phyloP scores from a whole-genome alignment of 2,888 invertebrate genomes.

The Plebejus melissa region DNA sequence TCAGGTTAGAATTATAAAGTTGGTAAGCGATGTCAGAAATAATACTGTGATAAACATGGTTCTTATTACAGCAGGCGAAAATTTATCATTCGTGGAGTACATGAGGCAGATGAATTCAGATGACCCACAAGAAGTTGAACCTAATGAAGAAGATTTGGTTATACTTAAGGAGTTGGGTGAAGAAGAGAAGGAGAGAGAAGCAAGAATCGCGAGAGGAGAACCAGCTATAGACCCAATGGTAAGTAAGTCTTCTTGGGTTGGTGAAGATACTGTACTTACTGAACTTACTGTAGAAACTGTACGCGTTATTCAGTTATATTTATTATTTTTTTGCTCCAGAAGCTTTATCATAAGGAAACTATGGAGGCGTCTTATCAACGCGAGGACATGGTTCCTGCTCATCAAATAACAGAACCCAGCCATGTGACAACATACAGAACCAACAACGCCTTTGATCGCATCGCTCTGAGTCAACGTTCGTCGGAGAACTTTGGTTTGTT shows the following conservation, averaged over 20 bases:
- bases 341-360: slow-evolving; percentile 58
- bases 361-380: slow-evolving; percentile 59
- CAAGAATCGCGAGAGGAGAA: slow-evolving; percentile 66
- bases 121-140: slow-evolving; percentile 53
- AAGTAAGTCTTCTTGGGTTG: neutral
- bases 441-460: slow-evolving; percentile 62
- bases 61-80: slow-evolving; percentile 45
- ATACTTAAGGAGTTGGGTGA: slow-evolving; percentile 63
- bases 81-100: slow-evolving; percentile 54
- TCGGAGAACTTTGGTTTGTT: slow-evolving; percentile 46
- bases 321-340: slow-evolving; percentile 43
- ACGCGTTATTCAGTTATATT: too few species aligned
- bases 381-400: slow-evolving; percentile 51
- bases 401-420: slow-evolving; percentile 46
- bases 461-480: slow-evolving; percentile 64
- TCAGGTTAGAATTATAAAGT: slow-evolving; percentile 18
- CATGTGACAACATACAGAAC: slow-evolving; percentile 54
- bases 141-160: slow-evolving; percentile 64
- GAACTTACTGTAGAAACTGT: too few species aligned
- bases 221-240: slow-evolving; percentile 70
- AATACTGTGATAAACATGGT: neutral
- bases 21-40: neutral
- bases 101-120: slow-evolving; percentile 48
- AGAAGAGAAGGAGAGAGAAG: slow-evolving; percentile 58
- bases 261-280: too few species aligned